A percentile compares a stretch with the other conserved stretches of the same genome.
Evolutionary conservation across 2,888 invertebrate species (phyloP).

Genomic region (Chaetogeoica ovagalla): DNA sequence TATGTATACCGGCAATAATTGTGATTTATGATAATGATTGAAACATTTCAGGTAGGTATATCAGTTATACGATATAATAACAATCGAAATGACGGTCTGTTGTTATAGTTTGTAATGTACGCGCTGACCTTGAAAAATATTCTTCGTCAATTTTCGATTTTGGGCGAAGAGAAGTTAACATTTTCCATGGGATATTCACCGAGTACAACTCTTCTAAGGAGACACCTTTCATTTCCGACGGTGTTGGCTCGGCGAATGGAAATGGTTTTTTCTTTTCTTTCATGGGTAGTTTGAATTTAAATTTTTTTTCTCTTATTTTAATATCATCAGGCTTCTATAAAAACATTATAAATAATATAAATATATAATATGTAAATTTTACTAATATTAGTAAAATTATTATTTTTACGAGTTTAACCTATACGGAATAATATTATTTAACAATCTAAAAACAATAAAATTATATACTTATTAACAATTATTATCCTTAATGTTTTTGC

Average conservation of each 20-base stretch:
- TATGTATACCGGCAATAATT: too few species aligned
- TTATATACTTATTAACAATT: too few species aligned
- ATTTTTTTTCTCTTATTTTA: constrained; percentile 72
- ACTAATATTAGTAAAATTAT: too few species aligned
- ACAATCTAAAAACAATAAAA: too few species aligned
- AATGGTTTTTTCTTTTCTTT: constrained; percentile 72
- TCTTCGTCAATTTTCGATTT: constrained; percentile 83
- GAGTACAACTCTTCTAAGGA: constrained; percentile 77
- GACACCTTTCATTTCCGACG: constrained; percentile 76
- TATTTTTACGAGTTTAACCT: too few species aligned
- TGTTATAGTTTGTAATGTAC: neutral
- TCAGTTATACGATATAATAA: too few species aligned
- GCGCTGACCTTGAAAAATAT: constrained; percentile 73
- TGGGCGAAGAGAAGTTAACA: constrained; percentile 85
- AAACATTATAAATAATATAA: neutral
- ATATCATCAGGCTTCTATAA: constrained; percentile 75
- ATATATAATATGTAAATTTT: too few species aligned
- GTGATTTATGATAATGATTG: too few species aligned
- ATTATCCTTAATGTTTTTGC: too few species aligned
- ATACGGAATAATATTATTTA: too few species aligned
- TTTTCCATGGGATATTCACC: constrained; percentile 89
- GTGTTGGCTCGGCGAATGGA: constrained; percentile 76
- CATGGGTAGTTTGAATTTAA: constrained; percentile 73
- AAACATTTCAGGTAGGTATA: too few species aligned
- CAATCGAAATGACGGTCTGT: too few species aligned